Base-by-base conservation (phyloP, 1,140 invertebrate species). In the Drosophila asahinai region DNA sequence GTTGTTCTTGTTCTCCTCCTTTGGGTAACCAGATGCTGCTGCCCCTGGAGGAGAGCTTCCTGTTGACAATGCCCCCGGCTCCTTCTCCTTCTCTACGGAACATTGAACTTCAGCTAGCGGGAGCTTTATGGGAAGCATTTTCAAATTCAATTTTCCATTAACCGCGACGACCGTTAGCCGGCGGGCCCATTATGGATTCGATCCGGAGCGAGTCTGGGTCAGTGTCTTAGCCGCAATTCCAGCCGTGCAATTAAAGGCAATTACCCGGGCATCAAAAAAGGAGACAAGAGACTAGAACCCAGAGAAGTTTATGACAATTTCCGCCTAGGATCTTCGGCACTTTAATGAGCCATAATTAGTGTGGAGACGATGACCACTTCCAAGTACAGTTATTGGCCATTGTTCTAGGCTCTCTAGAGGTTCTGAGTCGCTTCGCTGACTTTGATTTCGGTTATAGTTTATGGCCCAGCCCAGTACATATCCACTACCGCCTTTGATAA, bases 161-260 rank as follows among this genome's bases (percentile, higher is more conserved):
- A 58, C 64, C 58, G 36, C 36, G 38, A 27, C 30, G 42, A 57
- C 38, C 22, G 60, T 59, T 79, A 60, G 43, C 68, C 43, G 42
- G 0, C 30, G 42, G 42, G 48, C 51, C 52, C 48, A 89, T 89
- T 90, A 89, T 71, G 51, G 81, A 84, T 90, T 80, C 68, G 78
- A 67, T 72, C 71, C 81, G 72, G 67, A 49, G 62, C 63, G 81
- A 89, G 86, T 89, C 86, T 89, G 84, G 86, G 86, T 89, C 86
- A 89, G 86, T 90, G 86, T 89, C 86, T 89, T 90, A 86, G 84
- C 86, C 68, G 83, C 84, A 87, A 86, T 86, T 83, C 59, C 55
- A 61, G 66, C 43, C 49, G 27, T 61, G 77, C 79, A 89, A 89
- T 89, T 89, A 89, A 79, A 79, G 74, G 74, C 84, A 89, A 89